Percentiles rank a stretch among this genome's conserved stretches.
Evolutionary conservation across 2,888 invertebrate genomes (phyloP).

Genomic region (Campoletis raptor): DNA sequence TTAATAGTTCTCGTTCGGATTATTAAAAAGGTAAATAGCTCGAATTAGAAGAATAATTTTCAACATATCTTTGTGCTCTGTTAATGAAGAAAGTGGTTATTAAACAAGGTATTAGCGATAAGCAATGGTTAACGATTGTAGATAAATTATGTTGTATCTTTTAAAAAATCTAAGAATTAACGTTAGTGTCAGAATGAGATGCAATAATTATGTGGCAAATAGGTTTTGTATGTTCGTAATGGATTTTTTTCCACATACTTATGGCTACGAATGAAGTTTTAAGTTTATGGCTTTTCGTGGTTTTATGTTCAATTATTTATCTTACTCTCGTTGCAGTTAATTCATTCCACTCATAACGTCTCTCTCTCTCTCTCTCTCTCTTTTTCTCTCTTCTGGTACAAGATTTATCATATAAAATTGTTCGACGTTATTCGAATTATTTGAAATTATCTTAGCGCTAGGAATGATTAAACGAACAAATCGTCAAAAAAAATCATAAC

Average conservation of each 20-base stretch:
- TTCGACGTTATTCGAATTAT: neutral
- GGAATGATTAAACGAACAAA: neutral
- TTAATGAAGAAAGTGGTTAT: slow-evolving; percentile 7
- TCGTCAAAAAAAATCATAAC: neutral
- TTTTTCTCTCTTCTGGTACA: neutral
- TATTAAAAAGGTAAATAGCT: neutral
- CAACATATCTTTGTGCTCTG: slow-evolving; percentile 5
- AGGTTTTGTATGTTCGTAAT: slow-evolving; percentile 29
- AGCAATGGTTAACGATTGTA: slow-evolving; percentile 21
- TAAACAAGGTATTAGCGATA: neutral
- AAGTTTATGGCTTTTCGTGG: slow-evolving; percentile 38
- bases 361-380: neutral
- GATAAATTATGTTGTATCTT: slow-evolving; percentile 37
- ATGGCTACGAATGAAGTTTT: neutral
- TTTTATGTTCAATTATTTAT: slow-evolving; percentile 6
- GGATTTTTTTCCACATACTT: slow-evolving; percentile 11
- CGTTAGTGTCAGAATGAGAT: slow-evolving; percentile 39
- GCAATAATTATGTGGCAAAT: slow-evolving; percentile 32
- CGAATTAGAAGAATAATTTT: neutral
- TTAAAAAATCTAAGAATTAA: slow-evolving; percentile 27
- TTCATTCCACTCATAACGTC: neutral
- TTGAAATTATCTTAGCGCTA: neutral
- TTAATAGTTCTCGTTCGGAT: neutral
- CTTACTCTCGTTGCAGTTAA: neutral
- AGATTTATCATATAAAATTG: neutral